Evolutionary conservation across 2,113 vertebrate genomes (phyloP), one percentile per base, ranked within the genome.

Genomic region (Cyrtonyx montezumae): DNA sequence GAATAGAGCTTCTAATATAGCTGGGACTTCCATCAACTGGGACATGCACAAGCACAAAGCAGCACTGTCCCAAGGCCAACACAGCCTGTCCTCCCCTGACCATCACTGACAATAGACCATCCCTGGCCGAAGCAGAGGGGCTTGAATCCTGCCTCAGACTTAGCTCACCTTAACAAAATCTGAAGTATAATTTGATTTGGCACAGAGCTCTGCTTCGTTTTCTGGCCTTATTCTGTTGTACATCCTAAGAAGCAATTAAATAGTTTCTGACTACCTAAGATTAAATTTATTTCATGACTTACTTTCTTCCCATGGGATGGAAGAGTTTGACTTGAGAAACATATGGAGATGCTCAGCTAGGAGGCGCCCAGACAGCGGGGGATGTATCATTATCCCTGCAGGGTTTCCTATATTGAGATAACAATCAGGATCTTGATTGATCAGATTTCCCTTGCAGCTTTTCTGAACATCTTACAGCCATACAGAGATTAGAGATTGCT

Each of bases 21-120:
- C 48, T n/a, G 46, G 3, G 42, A 49, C 20, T 53, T 62, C 32
- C 40, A 32, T 32, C 25, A 69, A 30, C 30, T 4, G 34, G 26
- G 22, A 48, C 42, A 30, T 30, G 78, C 43, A 22, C n/a, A 17
- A 23, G n/a, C 28, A 28, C 5, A 42, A 34, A n/a, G 37, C 9
- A 37, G 9, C 21, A 18, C 6, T 37, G 58, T 5, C 36, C 45
- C 53, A 67, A 7, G 5, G 32, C 62, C 62, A 48, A 2, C 9
- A 18, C 30, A 25, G 42, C 25, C 14, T 9, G 25, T 37, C 59
- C 42, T 67, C 28, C 30, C 42, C 34, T 10, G 37, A 9, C 34
- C 40, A 4, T 26, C 3, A 0, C 51, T 66, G 26, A 15, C 22
- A 8, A 23, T 15, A 5, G 16, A 51, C 1, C 0, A 32, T 48